These are phyloP conservation scores for Lepus americanus DNA, from an alignment of 2,113 vertebrate genomes.

Conservation along the genomic window DNA sequence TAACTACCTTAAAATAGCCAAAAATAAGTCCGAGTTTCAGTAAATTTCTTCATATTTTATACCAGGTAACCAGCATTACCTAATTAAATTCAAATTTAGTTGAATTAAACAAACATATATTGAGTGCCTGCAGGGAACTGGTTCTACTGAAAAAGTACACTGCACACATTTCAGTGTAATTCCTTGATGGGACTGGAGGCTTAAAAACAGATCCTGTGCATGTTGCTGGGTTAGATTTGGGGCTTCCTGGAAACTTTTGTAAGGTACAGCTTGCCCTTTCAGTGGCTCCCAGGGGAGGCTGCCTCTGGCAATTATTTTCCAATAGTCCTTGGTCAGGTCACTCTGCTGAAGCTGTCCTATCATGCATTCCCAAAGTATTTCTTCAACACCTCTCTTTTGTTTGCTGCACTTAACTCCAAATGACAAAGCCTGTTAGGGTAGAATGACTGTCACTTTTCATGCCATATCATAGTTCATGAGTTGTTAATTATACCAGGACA, in stretches of 20 bases:
- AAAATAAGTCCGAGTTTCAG: conserved; percentile 49
- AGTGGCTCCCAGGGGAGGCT: background rate
- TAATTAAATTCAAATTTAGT: conserved; percentile 59
- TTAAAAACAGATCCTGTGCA: background rate
- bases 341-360: background rate
- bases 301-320: background rate
- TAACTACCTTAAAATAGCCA: conserved; percentile 54
- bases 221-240: background rate
- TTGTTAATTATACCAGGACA: background rate
- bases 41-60: conserved; percentile 60
- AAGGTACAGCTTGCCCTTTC: background rate
- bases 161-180: conserved; percentile 11
- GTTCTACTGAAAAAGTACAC: conserved; percentile 52
- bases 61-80: background rate
- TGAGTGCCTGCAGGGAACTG: background rate
- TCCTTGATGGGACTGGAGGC: background rate
- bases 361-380: background rate
- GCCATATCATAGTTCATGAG: background rate
- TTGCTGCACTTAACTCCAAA: background rate
- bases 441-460: background rate
- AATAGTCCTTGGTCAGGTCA: background rate
- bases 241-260: background rate
- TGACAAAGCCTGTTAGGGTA: background rate
- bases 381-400: background rate
- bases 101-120: conserved; percentile 62